Conservation (phyloP, 2,888 invertebrate genomes). For the Brachyopa scutellaris region DNA sequence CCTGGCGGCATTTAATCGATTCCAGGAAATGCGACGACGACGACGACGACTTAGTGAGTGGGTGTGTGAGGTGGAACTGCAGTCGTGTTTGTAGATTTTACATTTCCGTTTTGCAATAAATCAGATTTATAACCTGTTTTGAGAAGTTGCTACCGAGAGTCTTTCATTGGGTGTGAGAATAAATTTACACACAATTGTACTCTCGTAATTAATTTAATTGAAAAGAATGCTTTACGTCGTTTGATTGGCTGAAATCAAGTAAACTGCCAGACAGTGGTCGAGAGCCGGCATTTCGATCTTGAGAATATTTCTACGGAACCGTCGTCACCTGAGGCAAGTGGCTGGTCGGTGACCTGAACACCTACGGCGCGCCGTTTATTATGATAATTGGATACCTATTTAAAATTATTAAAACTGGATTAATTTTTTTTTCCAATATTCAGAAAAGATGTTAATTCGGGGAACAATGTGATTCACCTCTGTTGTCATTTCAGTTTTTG, state of each 20-base stretch:
- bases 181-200: slow-evolving; percentile 49
- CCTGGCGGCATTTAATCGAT: slow-evolving; percentile 59
- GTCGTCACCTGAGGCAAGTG: not conserved
- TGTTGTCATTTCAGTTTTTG: too few species aligned
- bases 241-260: not conserved
- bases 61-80: slow-evolving; percentile 45
- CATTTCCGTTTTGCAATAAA: slow-evolving; percentile 64
- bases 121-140: slow-evolving; percentile 64
- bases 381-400: too few species aligned
- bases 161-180: slow-evolving; percentile 43
- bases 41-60: slow-evolving; percentile 44
- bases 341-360: slow-evolving; percentile 35
- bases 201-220: not conserved
- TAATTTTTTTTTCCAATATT: too few species aligned
- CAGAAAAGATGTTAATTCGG: too few species aligned
- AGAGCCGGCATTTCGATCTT: slow-evolving; percentile 9
- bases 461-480: too few species aligned
- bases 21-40: slow-evolving; percentile 64
- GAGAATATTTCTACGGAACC: slow-evolving; percentile 13
- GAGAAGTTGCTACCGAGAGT: slow-evolving; percentile 24
- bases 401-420: too few species aligned
- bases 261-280: slow-evolving; percentile 9
- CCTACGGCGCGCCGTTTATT: too few species aligned
- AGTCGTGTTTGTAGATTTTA: slow-evolving; percentile 14
- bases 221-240: too few species aligned